Base-by-base conservation (phyloP, 2,113 vertebrate genomes). In the Dipodomys merriami region DNA sequence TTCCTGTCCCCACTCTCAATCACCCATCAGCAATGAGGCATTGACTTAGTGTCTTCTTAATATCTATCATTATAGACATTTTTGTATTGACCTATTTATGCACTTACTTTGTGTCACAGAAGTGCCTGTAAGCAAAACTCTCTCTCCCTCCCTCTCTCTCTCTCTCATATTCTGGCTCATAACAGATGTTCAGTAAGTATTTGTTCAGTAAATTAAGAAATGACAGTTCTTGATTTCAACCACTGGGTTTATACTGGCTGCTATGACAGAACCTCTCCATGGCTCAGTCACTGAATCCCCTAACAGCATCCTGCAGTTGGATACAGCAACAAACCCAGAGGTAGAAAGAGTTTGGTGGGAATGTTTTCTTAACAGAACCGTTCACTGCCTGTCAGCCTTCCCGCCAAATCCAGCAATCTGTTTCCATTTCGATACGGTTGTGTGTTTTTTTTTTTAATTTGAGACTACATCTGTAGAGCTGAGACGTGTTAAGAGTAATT, bases 381-480 rank as follows among this genome's bases (percentile, higher is more conserved):
- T 92, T 95, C 95, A 86, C 94, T 95, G 74, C 82, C 88, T 95
- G 67, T 94, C 91, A 95, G 64, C 87, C 69, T 95, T 89, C 49
- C 64, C 12, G 94, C 94, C 65, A 94, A 96, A 92, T 96, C 96
- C 78, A 77, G 95, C 95, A 97, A 91, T 97, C 93, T 97, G 95
- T 97, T 98, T 97, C 95, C 85, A 86, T 97, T 97, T 97, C 72
- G 69, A 96, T 95, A 96, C 35, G 29, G 90, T 95, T 95, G 94
- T 95, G 94, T 95, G 97, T 95, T 72, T 88, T 81, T 88, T 93
- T 97, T 91, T 95, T 96, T 97, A 39, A 6, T 39, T 39, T 39
- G 96, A 97, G 88, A 85, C 53, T 96, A 96, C 97, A 97, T 97
- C 97, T 98, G 96, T 91, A 97, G 91, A 92, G 89, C 1, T 87